Evolutionary conservation across 2,888 invertebrate species (phyloP), one percentile per base, ranked within the genome.

Genomic region (Nezara viridula): DNA sequence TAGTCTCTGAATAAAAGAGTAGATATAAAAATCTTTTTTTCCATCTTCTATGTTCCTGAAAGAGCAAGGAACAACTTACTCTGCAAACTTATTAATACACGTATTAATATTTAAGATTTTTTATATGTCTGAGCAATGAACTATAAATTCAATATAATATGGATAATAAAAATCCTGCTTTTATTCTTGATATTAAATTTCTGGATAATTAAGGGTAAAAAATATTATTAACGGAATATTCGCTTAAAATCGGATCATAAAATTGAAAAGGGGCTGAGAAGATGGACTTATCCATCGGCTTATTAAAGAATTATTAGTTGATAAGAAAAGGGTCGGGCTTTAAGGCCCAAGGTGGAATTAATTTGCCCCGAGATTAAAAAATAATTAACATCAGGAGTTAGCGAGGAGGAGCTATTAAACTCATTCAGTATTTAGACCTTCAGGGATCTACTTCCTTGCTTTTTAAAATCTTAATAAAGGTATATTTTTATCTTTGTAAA

Each of bases 261-360:
- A 73, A 32, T 37, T 73, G 37, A 37, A 73, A 37, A 60, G 14
- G 37, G 32, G 19, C 19, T 73, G 27, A 37, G 27, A 60, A 73
- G 27, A 73, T 73, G 66, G 21, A 73, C 19, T 73, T 73, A 73
- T 73, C 66, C 66, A 73, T 73, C 66, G 66, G 37, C 32, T 37
- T 73, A 73, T 73, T 32, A 73, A 60, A 73, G 37, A 73, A 73
- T 73, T 73, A 73, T 73, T 32, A 73, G 66, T 73, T 73, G 66
- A 73, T 73, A 73, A 73, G 66, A 73, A 73, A 73, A 37, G 66
- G 66, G 66, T 16, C 19, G 19, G 14, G 66, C 32, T 19, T 9
- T 73, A 7, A 60, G 60, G 16, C 14, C 27, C 32, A 73, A 73
- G 37, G 66, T 73, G 24, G 66, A 73, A 73, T 73, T 73, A 73